These are phyloP conservation scores for Sorex maritimensis DNA, from an alignment of 2,797 vertebrate species.

Conservation along the genomic window DNA sequence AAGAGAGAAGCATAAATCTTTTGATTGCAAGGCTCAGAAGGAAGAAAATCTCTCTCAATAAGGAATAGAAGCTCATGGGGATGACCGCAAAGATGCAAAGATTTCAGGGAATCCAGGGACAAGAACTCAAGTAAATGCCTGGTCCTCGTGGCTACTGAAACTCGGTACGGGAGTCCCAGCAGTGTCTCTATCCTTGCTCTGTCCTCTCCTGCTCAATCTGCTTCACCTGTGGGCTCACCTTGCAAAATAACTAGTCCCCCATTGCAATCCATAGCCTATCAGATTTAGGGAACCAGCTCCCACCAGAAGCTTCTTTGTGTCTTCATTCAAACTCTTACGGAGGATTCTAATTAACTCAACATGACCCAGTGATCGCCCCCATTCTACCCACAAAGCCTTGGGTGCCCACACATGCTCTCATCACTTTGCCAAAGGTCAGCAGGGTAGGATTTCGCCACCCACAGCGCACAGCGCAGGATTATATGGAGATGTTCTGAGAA, in stretches of 20 bases:
- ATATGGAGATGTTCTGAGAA: not conserved
- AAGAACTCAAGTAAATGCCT: not conserved
- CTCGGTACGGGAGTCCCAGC: not conserved
- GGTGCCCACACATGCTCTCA: not conserved
- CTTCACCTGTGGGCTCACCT: not conserved
- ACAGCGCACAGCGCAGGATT: not conserved
- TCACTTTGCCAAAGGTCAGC: not conserved
- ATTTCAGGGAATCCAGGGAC: not conserved
- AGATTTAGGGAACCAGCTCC: not conserved
- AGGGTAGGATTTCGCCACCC: not conserved
- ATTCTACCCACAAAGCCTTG: not conserved
- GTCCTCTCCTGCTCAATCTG: not conserved
- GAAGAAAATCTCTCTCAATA: not conserved
- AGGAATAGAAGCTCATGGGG: too few species aligned
- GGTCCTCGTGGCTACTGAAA: not conserved
- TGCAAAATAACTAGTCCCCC: not conserved
- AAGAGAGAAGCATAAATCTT: not conserved
- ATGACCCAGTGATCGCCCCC: not conserved
- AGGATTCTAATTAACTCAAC: not conserved
- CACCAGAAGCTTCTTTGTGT: not conserved
- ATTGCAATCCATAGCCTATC: not conserved
- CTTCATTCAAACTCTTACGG: constrained; percentile 4
- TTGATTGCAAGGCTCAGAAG: not conserved
- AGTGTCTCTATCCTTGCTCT: not conserved
- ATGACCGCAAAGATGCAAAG: not conserved